Evolutionary conservation across 1,140 invertebrate species (phyloP), one percentile per base, ranked within the genome.

Genomic region (Procambarus clarkii): DNA sequence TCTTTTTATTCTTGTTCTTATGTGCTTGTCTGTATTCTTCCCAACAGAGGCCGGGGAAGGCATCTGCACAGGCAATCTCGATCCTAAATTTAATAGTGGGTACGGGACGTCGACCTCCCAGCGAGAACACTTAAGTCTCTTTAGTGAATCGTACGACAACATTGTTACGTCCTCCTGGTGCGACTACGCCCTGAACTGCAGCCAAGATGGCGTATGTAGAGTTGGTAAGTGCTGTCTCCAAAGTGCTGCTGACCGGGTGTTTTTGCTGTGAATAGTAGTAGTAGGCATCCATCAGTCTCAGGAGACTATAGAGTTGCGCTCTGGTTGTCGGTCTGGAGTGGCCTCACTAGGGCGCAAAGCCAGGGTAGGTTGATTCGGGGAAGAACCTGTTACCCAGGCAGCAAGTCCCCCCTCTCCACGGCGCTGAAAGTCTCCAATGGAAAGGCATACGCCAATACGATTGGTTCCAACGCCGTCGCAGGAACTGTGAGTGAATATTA

Each of bases 141-240:
- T n/a, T 15, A 18, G 2, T 24, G 21, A 64, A 7, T 18, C 34
- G n/a, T 7, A 15, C 21, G 24, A 44, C 50, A 91, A 91, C 34
- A 48, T 5, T 5, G 15, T 91, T 9, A 9, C 2, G n/a, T 91
- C 88, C 50, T 69, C 50, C 21, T 91, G 88, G 88, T 91, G 88
- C n/a, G 81, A 85, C 54, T 91, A 34, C 60, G 46, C 46, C 48
- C 74, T 79, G 2, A 24, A 21, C 13, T 86, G 83, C 21, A 50
- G 24, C 54, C 13, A 11, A 3, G 69, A 74, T 24, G 15, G 21
- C 2, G 34, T 83, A 9, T 83, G 81, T 69, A 24, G 5, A 11
- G 5, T 60, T 13, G 81, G 81, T 83, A 18, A 69, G 81, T 74
- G 69, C n/a, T 7, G 50, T 34, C 1, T 34, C 34, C 34, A 34